Evolutionary conservation across 1,140 invertebrate genomes (phyloP).

Genomic region (Drosophila malerkotliana): DNA sequence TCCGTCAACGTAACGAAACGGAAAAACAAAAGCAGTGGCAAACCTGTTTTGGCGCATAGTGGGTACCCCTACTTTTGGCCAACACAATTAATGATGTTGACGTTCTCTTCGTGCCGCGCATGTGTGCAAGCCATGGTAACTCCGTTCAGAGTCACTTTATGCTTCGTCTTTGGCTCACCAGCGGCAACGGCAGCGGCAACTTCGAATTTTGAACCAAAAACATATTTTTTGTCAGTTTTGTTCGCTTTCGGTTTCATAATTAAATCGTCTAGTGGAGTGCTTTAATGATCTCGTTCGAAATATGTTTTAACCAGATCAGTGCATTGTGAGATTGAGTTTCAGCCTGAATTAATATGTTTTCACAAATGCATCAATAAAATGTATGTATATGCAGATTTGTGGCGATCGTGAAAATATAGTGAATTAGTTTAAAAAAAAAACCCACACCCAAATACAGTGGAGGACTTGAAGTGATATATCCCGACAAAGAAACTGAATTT

Average conservation of each 20-base stretch:
- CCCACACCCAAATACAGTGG: slow-evolving; percentile 4
- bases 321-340: slow-evolving; percentile 18
- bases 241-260: slow-evolving; percentile 44
- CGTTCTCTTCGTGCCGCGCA: slow-evolving; percentile 52
- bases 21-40: slow-evolving; percentile 42
- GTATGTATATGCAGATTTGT: slow-evolving; percentile 10
- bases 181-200: background rate
- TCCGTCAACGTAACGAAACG: slow-evolving; percentile 39
- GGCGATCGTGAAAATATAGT: slow-evolving; percentile 5
- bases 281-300: slow-evolving; percentile 41
- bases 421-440: slow-evolving; percentile 4
- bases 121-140: slow-evolving; percentile 54
- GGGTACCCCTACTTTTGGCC: slow-evolving; percentile 47
- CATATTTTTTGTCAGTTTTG: slow-evolving; percentile 30
- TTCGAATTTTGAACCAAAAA: slow-evolving; percentile 13
- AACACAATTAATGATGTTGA: slow-evolving; percentile 46
- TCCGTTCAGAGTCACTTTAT: slow-evolving; percentile 41
- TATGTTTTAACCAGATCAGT: slow-evolving; percentile 42
- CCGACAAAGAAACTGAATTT: slow-evolving; percentile 29
- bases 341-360: slow-evolving; percentile 13
- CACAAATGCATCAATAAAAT: slow-evolving; percentile 23
- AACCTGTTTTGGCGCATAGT: slow-evolving; percentile 36
- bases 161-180: slow-evolving; percentile 42
- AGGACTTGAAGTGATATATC: background rate
- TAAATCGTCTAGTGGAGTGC: slow-evolving; percentile 32